Evolutionary conservation across 1,140 invertebrate genomes (phyloP).

Genomic region (Pseudomyrmex pallidus): DNA sequence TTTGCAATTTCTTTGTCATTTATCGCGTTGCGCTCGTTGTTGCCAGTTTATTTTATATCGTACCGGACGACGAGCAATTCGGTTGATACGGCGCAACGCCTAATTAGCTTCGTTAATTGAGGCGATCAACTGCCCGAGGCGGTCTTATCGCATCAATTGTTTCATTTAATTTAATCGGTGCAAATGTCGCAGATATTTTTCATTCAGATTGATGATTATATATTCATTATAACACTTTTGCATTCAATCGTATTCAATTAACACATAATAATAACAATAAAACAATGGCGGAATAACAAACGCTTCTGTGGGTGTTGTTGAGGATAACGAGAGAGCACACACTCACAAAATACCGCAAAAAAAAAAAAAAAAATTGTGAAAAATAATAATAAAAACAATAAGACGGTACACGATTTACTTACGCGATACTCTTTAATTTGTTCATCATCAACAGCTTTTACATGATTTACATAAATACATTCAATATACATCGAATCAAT

Average conservation of each 20-base stretch:
- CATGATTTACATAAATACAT: constrained; percentile 76
- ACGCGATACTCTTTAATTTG: constrained; percentile 70
- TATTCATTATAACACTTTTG: background rate
- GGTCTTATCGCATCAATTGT: constrained; percentile 5
- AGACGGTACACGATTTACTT: constrained; percentile 2
- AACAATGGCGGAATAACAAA: background rate
- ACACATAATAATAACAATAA: background rate
- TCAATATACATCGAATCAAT: constrained; percentile 73
- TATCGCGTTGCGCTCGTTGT: constrained; percentile 17
- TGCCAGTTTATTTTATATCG: background rate
- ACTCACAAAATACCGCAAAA: too few species aligned
- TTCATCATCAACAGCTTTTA: constrained; percentile 66
- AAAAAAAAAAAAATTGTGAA: too few species aligned
- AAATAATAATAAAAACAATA: background rate
- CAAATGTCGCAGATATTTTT: background rate
- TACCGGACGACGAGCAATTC: constrained; percentile 12
- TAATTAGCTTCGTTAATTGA: constrained; percentile 35
- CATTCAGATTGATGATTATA: background rate
- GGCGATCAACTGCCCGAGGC: background rate
- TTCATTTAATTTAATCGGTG: constrained; percentile 14
- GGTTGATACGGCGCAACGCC: constrained; percentile 6
- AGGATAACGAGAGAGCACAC: too few species aligned
- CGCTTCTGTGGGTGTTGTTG: too few species aligned
- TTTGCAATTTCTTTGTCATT: constrained; percentile 40
- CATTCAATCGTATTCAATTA: background rate